Conservation (phyloP, 1,140 invertebrate species). For the Cyclina sinensis region DNA sequence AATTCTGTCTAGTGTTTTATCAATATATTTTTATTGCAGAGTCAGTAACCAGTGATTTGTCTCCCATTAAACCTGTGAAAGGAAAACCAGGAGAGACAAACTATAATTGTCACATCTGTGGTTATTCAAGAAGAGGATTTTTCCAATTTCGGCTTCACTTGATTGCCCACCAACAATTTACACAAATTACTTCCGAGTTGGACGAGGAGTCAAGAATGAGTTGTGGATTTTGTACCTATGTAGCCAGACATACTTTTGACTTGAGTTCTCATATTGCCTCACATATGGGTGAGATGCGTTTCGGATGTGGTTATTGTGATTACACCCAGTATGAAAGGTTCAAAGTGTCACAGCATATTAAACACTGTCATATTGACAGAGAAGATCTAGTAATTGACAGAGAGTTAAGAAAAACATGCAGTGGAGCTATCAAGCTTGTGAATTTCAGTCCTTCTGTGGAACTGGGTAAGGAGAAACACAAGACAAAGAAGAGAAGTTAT, state of each 20-base stretch:
- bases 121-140: not conserved
- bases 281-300: slow-evolving; percentile 11
- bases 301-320: slow-evolving; percentile 38
- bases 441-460: slow-evolving; percentile 4
- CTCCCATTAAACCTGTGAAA: slow-evolving; percentile 9
- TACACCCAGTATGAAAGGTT: not conserved
- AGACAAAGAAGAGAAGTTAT: slow-evolving; percentile 17
- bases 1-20: too few species aligned
- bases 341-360: slow-evolving; percentile 2
- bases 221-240: slow-evolving; percentile 31
- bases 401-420: not conserved
- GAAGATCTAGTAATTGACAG: slow-evolving; percentile 25
- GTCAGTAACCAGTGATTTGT: not conserved
- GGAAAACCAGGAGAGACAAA: not conserved
- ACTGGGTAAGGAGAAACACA: not conserved
- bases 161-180: not conserved
- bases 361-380: slow-evolving; percentile 1
- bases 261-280: slow-evolving; percentile 21
- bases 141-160: slow-evolving; percentile 37
- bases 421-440: not conserved
- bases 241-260: not conserved
- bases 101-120: slow-evolving; percentile 4
- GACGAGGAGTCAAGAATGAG: slow-evolving; percentile 6
- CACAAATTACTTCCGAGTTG: slow-evolving; percentile 8
- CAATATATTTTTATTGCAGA: not conserved